Conservation (phyloP, 1,140 invertebrate species). For the Acromyrmex echinatior region DNA sequence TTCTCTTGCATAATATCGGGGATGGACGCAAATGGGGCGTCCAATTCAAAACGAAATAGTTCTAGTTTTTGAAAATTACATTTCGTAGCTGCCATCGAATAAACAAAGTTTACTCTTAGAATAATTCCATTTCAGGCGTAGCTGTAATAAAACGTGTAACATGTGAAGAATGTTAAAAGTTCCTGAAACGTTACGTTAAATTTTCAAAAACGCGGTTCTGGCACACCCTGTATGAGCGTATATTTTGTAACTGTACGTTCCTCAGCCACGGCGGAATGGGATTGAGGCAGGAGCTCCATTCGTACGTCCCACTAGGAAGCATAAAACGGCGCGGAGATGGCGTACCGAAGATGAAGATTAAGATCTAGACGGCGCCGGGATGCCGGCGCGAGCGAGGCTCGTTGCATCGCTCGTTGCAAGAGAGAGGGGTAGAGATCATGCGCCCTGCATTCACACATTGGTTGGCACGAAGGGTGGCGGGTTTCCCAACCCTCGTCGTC, state of each 20-base stretch:
- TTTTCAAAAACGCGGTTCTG: not conserved
- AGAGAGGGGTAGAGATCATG: slow-evolving; percentile 51
- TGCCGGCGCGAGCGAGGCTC: slow-evolving; percentile 6
- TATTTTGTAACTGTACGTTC: not conserved
- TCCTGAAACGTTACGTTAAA: not conserved
- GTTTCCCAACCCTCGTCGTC: slow-evolving; percentile 75
- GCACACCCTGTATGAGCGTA: not conserved
- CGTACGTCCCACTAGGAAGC: not conserved
- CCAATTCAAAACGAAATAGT: not conserved
- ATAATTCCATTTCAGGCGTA: not conserved
- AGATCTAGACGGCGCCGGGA: slow-evolving; percentile 47
- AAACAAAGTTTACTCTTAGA: not conserved
- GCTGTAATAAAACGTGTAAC: not conserved
- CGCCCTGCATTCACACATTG: slow-evolving; percentile 53
- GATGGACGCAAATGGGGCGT: not conserved
- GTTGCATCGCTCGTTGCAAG: slow-evolving; percentile 40
- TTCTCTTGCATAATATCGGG: not conserved
- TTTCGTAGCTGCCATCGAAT: no score
- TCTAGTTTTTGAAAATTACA: not conserved
- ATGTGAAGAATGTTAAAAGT: not conserved
- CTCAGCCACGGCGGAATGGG: not conserved
- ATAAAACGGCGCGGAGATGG: slow-evolving; percentile 30
- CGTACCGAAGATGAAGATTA: slow-evolving; percentile 50
- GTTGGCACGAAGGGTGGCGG: slow-evolving; percentile 54
- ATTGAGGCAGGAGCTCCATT: not conserved